Percentiles rank a stretch among this genome's conserved stretches.
Evolutionary conservation across 2,797 vertebrate species (phyloP).

Genomic region (Hafferia zeledoni): DNA sequence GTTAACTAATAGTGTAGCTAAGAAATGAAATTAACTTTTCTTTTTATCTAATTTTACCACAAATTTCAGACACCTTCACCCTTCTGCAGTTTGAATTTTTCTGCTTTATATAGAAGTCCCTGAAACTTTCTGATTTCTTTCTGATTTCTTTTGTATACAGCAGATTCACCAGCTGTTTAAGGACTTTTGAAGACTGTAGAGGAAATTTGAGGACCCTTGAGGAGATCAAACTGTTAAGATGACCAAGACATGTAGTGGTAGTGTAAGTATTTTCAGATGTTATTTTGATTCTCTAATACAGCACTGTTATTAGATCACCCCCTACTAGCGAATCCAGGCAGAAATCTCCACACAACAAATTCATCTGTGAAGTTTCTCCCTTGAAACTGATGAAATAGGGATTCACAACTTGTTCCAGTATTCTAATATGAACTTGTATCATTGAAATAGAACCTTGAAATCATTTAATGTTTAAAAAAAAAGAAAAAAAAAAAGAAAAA

Average conservation of each 20-base stretch:
- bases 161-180: neutral
- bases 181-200: neutral
- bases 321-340: neutral
- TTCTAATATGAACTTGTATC: neutral
- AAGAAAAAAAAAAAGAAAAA: neutral
- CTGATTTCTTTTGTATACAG: neutral
- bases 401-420: neutral
- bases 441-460: neutral
- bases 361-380: neutral
- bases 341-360: neutral
- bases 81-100: neutral
- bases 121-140: neutral
- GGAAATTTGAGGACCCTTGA: neutral
- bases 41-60: neutral
- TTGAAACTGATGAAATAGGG: neutral
- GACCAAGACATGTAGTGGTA: neutral
- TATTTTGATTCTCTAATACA: neutral
- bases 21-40: neutral
- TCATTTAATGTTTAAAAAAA: neutral
- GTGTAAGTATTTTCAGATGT: neutral
- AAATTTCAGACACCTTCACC: neutral
- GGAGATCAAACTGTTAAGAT: neutral
- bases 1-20: fast-evolving
- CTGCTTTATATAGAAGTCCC: neutral
- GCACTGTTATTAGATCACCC: neutral